Percentiles rank a stretch among this genome's conserved stretches.
Conservation (phyloP, 2,113 vertebrate genomes). For the Spea bombifrons region DNA sequence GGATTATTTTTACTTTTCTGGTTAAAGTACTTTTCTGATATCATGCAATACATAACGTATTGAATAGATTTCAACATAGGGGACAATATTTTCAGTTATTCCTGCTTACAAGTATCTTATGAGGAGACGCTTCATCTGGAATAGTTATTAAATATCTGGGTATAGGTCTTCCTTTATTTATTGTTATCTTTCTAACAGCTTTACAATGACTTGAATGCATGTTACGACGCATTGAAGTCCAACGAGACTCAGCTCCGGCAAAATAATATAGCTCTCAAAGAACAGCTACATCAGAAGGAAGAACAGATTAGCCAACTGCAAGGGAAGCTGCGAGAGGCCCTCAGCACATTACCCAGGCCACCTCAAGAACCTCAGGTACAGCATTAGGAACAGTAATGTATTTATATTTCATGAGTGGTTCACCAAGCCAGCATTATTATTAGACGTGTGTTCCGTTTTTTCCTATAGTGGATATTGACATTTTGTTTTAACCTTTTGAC, state of each 20-base stretch:
- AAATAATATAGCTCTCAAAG: slow-evolving; percentile 70
- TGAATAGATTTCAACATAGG: not conserved
- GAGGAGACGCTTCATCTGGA: not conserved
- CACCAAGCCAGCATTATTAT: slow-evolving; percentile 34
- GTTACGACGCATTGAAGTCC: slow-evolving; percentile 78
- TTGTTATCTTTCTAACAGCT: slow-evolving; percentile 67
- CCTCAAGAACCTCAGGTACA: slow-evolving; percentile 57
- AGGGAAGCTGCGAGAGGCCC: slow-evolving; percentile 65
- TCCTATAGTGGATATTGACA: slow-evolving; percentile 40
- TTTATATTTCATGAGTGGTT: slow-evolving; percentile 46
- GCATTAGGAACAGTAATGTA: slow-evolving; percentile 41
- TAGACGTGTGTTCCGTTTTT: slow-evolving; percentile 28
- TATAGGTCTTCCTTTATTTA: not conserved
- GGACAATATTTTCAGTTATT: not conserved
- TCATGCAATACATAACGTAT: too few relatives aligned
- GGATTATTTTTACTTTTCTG: too few relatives aligned
- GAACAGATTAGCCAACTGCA: slow-evolving; percentile 73
- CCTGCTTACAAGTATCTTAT: not conserved
- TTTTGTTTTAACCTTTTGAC: slow-evolving; percentile 44
- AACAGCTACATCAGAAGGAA: slow-evolving; percentile 74
- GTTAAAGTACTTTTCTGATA: too few relatives aligned
- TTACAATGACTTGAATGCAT: slow-evolving; percentile 79
- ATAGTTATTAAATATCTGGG: not conserved
- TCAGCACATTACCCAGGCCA: slow-evolving; percentile 44
- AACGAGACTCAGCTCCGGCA: slow-evolving; percentile 74